Evolutionary conservation across 2,113 vertebrate species (phyloP), one percentile per base, ranked within the genome.

Genomic region (Myotis lucifugus): DNA sequence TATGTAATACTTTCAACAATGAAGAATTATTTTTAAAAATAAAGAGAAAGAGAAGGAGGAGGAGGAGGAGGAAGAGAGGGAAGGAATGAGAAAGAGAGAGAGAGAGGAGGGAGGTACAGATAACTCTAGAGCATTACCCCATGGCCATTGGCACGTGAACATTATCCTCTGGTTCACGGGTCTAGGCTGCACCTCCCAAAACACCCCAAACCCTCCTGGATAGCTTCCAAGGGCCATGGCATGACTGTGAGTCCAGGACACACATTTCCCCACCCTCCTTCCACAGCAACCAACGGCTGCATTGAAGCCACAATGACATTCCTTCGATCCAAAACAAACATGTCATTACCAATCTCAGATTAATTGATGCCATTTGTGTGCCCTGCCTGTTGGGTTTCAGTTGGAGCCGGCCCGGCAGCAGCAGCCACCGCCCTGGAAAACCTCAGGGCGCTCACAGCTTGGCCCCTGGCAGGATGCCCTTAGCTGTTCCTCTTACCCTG

Each of bases 321-420:
- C 64, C 40, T 92, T 94, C 74, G 7, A n/a, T 81, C 94, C 97
- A 95, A 96, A 91, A 93, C 91, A 97, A 96, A 97, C 96, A 89
- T 90, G 94, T 95, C 96, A 95, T 96, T 97, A 96, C 96, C 91
- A 86, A 93, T 96, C 92, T 95, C 83, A 90, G 96, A 96, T 96
- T 97, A 97, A 97, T 93, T 91, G 93, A 64, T 93, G 96, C 93
- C 93, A 91, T 91, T 96, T 95, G 96, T 88, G 94, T 96, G 94
- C 86, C 96, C 83, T 81, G 92, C 56, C 83, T 89, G 54, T 54
- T 86, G 92, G 74, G 83, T 95, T 96, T 93, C 79, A 87, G 52
- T 67, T 96, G 96, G 96, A 95, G 70, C 19, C 81, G 1, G 27
- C 85, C 73, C 88, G 77, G 34, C 2, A 56, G 87, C 34, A 42